Base-by-base conservation (phyloP, 2,113 vertebrate species). In the Tychaedon coryphoeus region DNA sequence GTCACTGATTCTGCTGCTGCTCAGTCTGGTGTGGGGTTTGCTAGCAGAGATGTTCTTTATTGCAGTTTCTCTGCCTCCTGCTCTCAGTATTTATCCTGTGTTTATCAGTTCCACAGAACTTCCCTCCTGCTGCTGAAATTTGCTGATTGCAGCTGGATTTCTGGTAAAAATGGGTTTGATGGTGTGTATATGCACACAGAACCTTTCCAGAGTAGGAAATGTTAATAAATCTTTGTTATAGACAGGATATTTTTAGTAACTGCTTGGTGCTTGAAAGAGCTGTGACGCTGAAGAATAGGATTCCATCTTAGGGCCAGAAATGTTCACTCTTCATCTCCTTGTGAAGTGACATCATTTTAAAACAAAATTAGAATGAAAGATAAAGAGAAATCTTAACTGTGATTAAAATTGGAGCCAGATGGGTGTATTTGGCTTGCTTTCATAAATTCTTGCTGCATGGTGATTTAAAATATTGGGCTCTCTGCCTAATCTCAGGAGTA, bases 401-500 rank as follows among this genome's bases (percentile, higher is more conserved):
- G 88, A 86, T 93, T 94, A 79, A 83, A 95, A 92, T 24, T 79
- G 48, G 65, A 95, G 81, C 64, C 90, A 95, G 70, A 95, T 91
- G 92, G 81, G 72, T 84, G 38, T 62, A 54, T 93, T 94, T 95
- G 89, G 50, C 86, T 51, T 47, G 28, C 47, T 92, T 93, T 91
- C 91, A 88, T 86, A 61, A 74, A 74, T 33, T 79, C 58, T 36
- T 80, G 24, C 58, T 73, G 43, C 57, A 74, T 4, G 36, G 53
- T 83, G 75, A 80, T 71, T 95, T 90, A 76, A 93, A 93, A 72
- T 38, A 12, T n/a, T 71, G 25, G 64, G 23, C 42, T 76, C 43
- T 40, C 58, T 51, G 19, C 31, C 86, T 43, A 45, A 58, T 53
- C 23, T 11, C 58, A 67, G 34, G 22, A 83, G 47, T 18, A 67